phyloP scores from a whole-genome alignment of 2,113 vertebrate genomes.

The Stigmatopora nigra region DNA sequence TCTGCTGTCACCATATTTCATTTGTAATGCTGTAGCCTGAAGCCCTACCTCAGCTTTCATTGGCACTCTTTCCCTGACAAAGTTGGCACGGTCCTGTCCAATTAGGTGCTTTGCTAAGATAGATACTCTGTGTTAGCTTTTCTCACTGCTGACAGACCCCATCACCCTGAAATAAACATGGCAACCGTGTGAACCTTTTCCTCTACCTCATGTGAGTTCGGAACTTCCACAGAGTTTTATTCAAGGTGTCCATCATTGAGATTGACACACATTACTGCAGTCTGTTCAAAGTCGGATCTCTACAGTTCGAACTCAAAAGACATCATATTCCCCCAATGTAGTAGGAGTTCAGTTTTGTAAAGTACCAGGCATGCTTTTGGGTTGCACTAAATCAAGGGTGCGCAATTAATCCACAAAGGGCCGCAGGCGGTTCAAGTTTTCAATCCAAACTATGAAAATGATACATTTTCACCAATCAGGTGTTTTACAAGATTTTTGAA shows the following conservation, averaged over 20 bases:
- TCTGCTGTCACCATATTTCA: conserved; percentile 32
- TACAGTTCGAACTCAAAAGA: neutral
- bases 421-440: too few species aligned
- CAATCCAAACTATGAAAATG: too few species aligned
- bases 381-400: neutral
- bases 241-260: neutral
- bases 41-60: conserved; percentile 31
- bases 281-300: neutral
- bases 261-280: neutral
- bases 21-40: conserved; percentile 34
- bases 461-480: too few species aligned
- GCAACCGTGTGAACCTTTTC: conserved; percentile 51
- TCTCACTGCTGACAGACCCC: conserved; percentile 55
- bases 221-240: conserved; percentile 24
- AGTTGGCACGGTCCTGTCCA: conserved; percentile 64
- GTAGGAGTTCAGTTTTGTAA: neutral
- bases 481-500: too few species aligned
- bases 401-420: too few species aligned
- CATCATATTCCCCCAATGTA: neutral
- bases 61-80: conserved; percentile 53
- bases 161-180: conserved; percentile 60
- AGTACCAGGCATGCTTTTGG: neutral
- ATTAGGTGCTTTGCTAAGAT: conserved; percentile 67
- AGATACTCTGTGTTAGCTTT: conserved; percentile 64
- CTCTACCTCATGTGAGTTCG: conserved; percentile 37